Percentiles rank a stretch among this genome's conserved stretches.
These are phyloP conservation scores for Drosophila sturtevanti DNA, from an alignment of 1,140 invertebrate genomes.

Conservation along the genomic window DNA sequence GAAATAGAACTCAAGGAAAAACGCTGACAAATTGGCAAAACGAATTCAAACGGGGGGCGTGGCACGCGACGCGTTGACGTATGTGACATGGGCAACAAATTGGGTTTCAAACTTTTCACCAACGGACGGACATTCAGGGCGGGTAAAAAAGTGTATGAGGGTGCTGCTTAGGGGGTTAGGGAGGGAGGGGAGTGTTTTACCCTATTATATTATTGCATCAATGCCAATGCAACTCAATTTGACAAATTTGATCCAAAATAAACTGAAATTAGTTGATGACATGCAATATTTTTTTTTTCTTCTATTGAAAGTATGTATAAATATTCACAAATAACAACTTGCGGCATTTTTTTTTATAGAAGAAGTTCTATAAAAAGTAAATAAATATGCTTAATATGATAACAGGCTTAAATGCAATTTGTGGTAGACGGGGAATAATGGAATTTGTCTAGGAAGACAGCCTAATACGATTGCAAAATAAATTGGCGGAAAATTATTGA, in stretches of 20 bases:
- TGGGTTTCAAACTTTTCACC: slow-evolving; percentile 50
- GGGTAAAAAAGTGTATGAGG: slow-evolving; percentile 21
- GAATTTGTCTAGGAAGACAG: not conserved
- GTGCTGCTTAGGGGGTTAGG: not conserved
- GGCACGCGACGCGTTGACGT: slow-evolving; percentile 65
- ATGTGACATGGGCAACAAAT: slow-evolving; percentile 80
- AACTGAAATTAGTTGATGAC: slow-evolving; percentile 65
- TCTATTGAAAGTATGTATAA: slow-evolving; percentile 26
- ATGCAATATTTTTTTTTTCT: slow-evolving; percentile 48
- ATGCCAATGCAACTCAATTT: slow-evolving; percentile 58
- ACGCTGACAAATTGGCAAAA: slow-evolving; percentile 73
- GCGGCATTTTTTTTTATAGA: slow-evolving; percentile 5
- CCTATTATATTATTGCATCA: not conserved
- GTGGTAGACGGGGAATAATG: not conserved
- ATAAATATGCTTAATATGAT: not conserved
- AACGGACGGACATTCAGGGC: not conserved
- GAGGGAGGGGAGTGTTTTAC: not conserved
- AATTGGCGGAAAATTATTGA: not conserved
- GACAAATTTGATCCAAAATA: slow-evolving; percentile 55
- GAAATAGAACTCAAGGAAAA: slow-evolving; percentile 36
- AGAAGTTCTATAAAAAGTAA: not conserved
- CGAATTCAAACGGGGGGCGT: slow-evolving; percentile 59
- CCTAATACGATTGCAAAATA: not conserved
- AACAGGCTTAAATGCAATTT: not conserved
- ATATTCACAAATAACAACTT: slow-evolving; percentile 36